Evolutionary conservation across 53 echinoderm and acorn worm genomes (phyloP).

Genomic region (Paracentrotus lividus): DNA sequence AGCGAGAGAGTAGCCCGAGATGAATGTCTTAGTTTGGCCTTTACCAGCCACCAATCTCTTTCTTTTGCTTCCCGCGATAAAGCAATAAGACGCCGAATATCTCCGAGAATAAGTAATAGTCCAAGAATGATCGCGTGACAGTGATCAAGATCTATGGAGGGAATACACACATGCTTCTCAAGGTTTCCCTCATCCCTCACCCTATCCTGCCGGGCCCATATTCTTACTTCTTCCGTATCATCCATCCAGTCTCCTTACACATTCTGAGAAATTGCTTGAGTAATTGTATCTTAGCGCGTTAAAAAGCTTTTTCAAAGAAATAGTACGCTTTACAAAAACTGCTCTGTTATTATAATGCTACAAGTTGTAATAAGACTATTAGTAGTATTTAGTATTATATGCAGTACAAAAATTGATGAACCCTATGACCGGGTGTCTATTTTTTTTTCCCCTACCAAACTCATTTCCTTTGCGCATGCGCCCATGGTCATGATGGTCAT

Average conservation of each 20-base stretch:
- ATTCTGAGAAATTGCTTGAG: too few relatives aligned
- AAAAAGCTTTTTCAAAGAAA: too few relatives aligned
- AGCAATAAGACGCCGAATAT: conserved; percentile 29
- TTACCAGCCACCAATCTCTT: background rate
- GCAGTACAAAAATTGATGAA: too few relatives aligned
- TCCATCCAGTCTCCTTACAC: background rate
- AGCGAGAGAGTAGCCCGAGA: background rate
- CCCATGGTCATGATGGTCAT: too few relatives aligned
- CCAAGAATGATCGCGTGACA: conserved; percentile 20
- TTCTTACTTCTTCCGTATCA: background rate
- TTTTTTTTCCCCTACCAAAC: too few relatives aligned
- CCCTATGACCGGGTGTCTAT: too few relatives aligned
- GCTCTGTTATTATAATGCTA: too few relatives aligned
- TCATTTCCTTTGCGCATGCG: too few relatives aligned
- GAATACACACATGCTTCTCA: conserved; percentile 27
- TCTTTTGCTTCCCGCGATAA: background rate
- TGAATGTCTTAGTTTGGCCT: conserved; percentile 17
- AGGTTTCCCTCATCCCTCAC: background rate
- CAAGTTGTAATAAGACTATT: too few relatives aligned
- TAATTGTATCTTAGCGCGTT: too few relatives aligned
- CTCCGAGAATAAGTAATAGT: conserved; percentile 40
- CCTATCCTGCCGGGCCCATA: background rate
- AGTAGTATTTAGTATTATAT: too few relatives aligned
- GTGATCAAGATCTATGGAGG: conserved; percentile 33
- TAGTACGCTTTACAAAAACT: too few relatives aligned